Conservation (phyloP, 2,113 vertebrate species). For the Gymnogyps californianus region DNA sequence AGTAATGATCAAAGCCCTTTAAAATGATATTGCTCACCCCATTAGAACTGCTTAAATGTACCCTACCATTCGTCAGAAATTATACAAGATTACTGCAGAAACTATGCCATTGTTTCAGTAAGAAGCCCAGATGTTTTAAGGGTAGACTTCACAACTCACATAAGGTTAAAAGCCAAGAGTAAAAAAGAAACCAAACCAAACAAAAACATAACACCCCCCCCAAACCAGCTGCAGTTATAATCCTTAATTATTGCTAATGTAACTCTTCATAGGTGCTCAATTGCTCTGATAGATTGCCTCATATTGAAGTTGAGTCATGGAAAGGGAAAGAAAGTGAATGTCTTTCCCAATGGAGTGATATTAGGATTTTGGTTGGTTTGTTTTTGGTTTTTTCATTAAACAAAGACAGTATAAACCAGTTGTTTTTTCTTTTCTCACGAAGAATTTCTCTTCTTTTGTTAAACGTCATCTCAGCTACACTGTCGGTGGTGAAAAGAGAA, state of each 20-base stretch:
- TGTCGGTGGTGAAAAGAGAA: not conserved
- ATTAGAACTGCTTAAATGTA: conserved; percentile 81
- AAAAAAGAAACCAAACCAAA: conserved; percentile 36
- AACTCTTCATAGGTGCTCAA: conserved; percentile 47
- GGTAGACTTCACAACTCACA: conserved; percentile 39
- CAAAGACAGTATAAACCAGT: not conserved
- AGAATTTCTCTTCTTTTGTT: not conserved
- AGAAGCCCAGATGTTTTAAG: conserved; percentile 83
- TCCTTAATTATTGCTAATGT: conserved; percentile 41
- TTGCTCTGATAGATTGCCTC: not conserved
- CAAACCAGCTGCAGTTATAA: conserved; percentile 63
- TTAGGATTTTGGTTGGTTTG: not conserved
- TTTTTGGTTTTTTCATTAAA: not conserved
- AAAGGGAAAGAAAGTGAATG: not conserved
- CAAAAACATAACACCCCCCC: not conserved
- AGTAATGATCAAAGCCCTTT: conserved; percentile 89
- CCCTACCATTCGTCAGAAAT: conserved; percentile 85
- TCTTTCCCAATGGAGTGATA: not conserved
- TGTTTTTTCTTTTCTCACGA: not conserved
- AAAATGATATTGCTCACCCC: conserved; percentile 80
- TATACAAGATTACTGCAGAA: conserved; percentile 78
- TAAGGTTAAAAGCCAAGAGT: conserved; percentile 69
- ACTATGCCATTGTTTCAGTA: conserved; percentile 76
- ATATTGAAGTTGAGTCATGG: not conserved
- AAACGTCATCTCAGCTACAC: not conserved